Conservation (phyloP, 2,888 invertebrate species). For the Argyra leucocephala region DNA sequence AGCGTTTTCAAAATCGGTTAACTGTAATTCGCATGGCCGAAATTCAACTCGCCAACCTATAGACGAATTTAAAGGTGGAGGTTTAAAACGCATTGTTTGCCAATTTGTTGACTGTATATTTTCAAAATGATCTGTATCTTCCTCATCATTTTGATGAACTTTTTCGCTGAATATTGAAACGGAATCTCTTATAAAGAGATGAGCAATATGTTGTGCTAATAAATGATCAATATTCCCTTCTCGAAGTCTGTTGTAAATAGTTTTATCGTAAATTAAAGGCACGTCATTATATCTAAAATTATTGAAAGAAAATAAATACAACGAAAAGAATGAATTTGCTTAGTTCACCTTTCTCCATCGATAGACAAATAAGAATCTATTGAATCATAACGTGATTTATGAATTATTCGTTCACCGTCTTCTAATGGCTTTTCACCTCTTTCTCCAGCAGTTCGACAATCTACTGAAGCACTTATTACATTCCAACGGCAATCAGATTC, state of each 20-base stretch:
- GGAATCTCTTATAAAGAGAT: slow-evolving; percentile 95
- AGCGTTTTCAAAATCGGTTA: slow-evolving; percentile 99
- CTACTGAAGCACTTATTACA: slow-evolving; percentile 90
- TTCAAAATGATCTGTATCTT: slow-evolving; percentile 98
- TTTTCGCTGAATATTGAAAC: slow-evolving; percentile 92
- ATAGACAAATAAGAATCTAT: slow-evolving; percentile 94
- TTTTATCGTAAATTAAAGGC: slow-evolving; percentile 73
- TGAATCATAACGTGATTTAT: slow-evolving; percentile 94
- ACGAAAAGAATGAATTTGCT: not conserved
- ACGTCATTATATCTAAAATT: slow-evolving; percentile 79
- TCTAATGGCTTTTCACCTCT: slow-evolving; percentile 65
- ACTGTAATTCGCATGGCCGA: slow-evolving; percentile 94
- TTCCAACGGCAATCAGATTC: slow-evolving; percentile 98
- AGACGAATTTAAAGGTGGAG: slow-evolving; percentile 87
- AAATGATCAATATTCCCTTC: slow-evolving; percentile 87
- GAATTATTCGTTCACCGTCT: slow-evolving; percentile 70
- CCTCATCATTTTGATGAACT: slow-evolving; percentile 81
- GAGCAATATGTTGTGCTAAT: slow-evolving; percentile 91
- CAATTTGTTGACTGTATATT: slow-evolving; percentile 99
- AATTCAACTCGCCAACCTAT: slow-evolving; percentile 99
- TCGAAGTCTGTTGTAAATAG: slow-evolving; percentile 69
- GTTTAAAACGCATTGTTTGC: slow-evolving; percentile 99
- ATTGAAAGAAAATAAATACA: slow-evolving; percentile 15
- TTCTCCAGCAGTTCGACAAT: slow-evolving; percentile 89
- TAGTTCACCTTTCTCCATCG: slow-evolving; percentile 59